Evolutionary conservation across 2,888 invertebrate species (phyloP).

Genomic region (Agrilus biguttatus): DNA sequence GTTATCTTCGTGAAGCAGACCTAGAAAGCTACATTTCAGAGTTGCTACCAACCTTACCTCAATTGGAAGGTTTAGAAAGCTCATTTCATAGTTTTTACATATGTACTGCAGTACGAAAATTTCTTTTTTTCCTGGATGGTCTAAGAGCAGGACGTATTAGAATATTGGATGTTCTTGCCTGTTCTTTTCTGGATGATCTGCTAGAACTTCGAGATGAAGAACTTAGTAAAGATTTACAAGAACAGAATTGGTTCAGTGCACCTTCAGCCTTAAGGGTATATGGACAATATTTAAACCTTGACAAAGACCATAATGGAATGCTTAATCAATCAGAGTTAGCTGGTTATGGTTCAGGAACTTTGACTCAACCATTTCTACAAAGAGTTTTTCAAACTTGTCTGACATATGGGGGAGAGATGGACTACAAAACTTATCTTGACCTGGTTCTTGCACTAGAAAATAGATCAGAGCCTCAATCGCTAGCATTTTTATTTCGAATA

Average conservation of each 20-base stretch:
- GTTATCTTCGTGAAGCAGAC: conserved; percentile 48
- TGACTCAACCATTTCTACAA: conserved; percentile 82
- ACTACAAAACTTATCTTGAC: conserved; percentile 93
- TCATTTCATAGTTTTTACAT: conserved; percentile 94
- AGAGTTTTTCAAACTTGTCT: conserved; percentile 90
- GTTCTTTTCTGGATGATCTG: conserved; percentile 83
- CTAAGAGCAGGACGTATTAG: conserved; percentile 74
- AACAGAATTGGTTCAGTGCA: conserved; percentile 85
- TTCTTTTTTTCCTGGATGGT: conserved; percentile 91
- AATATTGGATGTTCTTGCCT: conserved; percentile 83
- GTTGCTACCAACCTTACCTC: conserved; percentile 80
- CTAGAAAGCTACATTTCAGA: conserved; percentile 91
- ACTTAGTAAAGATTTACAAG: conserved; percentile 66
- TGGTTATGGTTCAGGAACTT: conserved; percentile 78
- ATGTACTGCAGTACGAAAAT: conserved; percentile 89
- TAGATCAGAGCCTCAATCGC: conserved; percentile 76
- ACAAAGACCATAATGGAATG: conserved; percentile 92
- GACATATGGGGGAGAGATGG: conserved; percentile 91
- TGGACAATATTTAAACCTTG: conserved; percentile 85
- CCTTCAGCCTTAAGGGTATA: conserved; percentile 81
- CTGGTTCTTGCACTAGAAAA: conserved; percentile 89
- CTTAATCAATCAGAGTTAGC: conserved; percentile 80
- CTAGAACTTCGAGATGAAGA: conserved; percentile 44
- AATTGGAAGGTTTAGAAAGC: conserved; percentile 77
- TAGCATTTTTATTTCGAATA: conserved; percentile 83